Percentiles rank a stretch among this genome's conserved stretches.
Conservation (phyloP, 1,140 invertebrate species). For the Conus betulinus region DNA sequence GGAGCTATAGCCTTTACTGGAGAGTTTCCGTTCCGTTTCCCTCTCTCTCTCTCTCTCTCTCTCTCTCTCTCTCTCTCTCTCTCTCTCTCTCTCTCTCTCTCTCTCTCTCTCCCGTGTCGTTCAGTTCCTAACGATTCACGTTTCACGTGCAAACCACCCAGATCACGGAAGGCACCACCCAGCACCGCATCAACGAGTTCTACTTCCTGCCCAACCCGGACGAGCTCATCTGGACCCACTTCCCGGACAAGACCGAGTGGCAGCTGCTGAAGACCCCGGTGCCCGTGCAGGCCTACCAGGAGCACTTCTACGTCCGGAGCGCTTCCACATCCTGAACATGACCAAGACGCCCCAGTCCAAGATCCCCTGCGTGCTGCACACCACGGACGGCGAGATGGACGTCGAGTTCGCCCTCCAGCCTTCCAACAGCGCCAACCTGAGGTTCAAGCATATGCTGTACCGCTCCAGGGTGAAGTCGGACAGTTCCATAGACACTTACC, state of each 20-base stretch:
- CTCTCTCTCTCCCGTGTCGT: not conserved
- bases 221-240: constrained; percentile 67
- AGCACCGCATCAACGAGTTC: constrained; percentile 72
- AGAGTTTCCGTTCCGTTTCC: no score
- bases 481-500: constrained; percentile 49
- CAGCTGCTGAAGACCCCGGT: constrained; percentile 64
- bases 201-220: constrained; percentile 73
- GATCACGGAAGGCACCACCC: constrained; percentile 60
- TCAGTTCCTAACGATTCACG: no score
- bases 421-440: constrained; percentile 55
- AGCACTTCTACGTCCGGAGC: constrained; percentile 65
- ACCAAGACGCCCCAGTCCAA: constrained; percentile 16
- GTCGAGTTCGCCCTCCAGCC: constrained; percentile 63
- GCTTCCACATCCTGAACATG: constrained; percentile 69
- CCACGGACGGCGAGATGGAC: constrained; percentile 62
- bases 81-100: not conserved
- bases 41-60: not conserved
- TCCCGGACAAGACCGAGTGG: constrained; percentile 66
- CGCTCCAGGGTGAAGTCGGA: constrained; percentile 40
- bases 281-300: constrained; percentile 56
- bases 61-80: not conserved
- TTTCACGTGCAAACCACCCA: not conserved
- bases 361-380: constrained; percentile 53
- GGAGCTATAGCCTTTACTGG: no score
- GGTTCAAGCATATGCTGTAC: constrained; percentile 71